These are phyloP conservation scores for Motacilla tschutschensis DNA, from an alignment of 2,113 vertebrate genomes.

Conservation along the genomic window DNA sequence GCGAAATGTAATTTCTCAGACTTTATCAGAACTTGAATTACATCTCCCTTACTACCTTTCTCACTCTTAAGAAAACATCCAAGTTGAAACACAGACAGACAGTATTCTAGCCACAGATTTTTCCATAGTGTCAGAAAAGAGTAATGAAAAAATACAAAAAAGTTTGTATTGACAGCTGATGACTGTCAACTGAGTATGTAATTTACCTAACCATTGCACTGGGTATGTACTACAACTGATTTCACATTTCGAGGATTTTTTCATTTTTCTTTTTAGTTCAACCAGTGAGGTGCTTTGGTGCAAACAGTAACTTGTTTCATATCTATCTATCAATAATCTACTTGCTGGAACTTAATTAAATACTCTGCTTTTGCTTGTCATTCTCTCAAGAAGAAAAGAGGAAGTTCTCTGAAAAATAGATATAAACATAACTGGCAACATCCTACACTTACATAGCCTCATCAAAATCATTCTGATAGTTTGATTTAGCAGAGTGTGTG, in stretches of 20 bases:
- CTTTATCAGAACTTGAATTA: background rate
- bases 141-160: background rate
- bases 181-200: background rate
- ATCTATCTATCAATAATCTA: background rate
- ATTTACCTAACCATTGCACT: background rate
- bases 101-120: background rate
- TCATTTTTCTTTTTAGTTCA: background rate
- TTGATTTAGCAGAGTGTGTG: background rate
- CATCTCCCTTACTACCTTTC: background rate
- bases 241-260: background rate
- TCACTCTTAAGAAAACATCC: accelerated
- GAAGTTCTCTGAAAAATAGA: background rate
- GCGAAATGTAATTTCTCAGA: background rate
- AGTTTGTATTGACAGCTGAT: background rate
- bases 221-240: background rate
- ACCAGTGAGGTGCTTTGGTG: background rate
- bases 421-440: background rate
- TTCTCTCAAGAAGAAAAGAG: background rate
- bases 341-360: background rate
- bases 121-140: background rate
- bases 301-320: background rate
- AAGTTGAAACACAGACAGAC: background rate
- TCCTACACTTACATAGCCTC: background rate
- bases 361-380: background rate
- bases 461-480: background rate